These are phyloP conservation scores for Boloria selene DNA, from an alignment of 2,888 invertebrate genomes.

Conservation along the genomic window DNA sequence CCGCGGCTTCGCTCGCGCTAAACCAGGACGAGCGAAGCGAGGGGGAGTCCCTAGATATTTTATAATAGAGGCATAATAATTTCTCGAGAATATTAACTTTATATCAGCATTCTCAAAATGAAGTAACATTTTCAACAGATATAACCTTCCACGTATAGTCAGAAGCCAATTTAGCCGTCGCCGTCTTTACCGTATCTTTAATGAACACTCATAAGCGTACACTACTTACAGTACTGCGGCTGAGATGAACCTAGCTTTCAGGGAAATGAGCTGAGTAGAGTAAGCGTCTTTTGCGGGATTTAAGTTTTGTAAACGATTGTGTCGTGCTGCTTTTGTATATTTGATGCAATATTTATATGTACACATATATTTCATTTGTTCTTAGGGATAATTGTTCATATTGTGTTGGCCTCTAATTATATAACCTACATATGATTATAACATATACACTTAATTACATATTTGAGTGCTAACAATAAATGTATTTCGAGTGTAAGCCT, in stretches of 20 bases:
- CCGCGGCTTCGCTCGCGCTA: too few species aligned
- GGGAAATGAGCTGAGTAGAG: conserved; percentile 51
- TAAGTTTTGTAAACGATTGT: conserved; percentile 49
- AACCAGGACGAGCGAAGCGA: too few species aligned
- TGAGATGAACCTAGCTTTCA: conserved; percentile 41
- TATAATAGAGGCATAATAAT: conserved; percentile 1
- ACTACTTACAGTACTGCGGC: conserved; percentile 70
- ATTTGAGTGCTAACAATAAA: too few species aligned
- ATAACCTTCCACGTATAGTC: conserved; percentile 34
- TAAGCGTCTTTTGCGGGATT: conserved; percentile 63
- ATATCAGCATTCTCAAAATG: not conserved
- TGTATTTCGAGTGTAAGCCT: too few species aligned
- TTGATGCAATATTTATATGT: not conserved
- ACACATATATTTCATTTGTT: not conserved
- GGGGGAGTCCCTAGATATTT: too few species aligned
- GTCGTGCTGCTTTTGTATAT: not conserved
- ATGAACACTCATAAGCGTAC: conserved; percentile 80
- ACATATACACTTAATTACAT: too few species aligned
- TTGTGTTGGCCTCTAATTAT: too few species aligned
- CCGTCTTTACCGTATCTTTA: conserved; percentile 81
- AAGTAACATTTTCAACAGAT: conserved; percentile 8
- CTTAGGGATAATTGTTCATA: too few species aligned
- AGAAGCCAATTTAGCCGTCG: conserved; percentile 69
- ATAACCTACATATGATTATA: too few species aligned
- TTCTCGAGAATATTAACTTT: not conserved